phyloP scores from a whole-genome alignment of 2,113 vertebrate genomes.

The Terrapene triunguis region DNA sequence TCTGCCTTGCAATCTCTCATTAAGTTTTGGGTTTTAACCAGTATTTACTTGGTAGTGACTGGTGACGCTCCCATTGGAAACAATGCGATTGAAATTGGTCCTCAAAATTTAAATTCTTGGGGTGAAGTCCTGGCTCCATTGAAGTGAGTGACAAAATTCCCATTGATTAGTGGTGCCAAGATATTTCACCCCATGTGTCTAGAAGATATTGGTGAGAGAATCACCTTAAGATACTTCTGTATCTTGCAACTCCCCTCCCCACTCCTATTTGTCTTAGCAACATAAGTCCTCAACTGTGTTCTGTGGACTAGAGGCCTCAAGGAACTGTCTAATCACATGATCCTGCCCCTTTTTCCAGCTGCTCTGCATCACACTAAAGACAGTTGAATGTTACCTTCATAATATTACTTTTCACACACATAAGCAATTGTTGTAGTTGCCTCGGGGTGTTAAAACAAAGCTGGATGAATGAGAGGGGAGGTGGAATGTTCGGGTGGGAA shows the following conservation, averaged over 20 bases:
- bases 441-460: not conserved
- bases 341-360: not conserved
- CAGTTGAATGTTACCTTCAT: not conserved
- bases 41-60: not conserved
- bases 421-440: not conserved
- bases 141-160: not conserved
- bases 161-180: not conserved
- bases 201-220: not conserved
- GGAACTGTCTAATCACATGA: not conserved
- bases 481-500: not conserved
- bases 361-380: not conserved
- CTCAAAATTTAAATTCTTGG: not conserved
- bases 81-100: not conserved
- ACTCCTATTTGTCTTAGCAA: not conserved
- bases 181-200: not conserved
- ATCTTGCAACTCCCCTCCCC: not conserved
- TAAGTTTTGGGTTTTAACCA: not conserved
- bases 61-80: not conserved
- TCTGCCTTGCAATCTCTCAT: not conserved
- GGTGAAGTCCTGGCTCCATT: not conserved
- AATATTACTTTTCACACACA: not conserved
- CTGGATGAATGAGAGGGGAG: not conserved
- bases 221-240: not conserved
- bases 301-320: not conserved
- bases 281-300: not conserved